Base-by-base conservation (phyloP, 2,888 invertebrate species). In the Heliconius ismenius region DNA sequence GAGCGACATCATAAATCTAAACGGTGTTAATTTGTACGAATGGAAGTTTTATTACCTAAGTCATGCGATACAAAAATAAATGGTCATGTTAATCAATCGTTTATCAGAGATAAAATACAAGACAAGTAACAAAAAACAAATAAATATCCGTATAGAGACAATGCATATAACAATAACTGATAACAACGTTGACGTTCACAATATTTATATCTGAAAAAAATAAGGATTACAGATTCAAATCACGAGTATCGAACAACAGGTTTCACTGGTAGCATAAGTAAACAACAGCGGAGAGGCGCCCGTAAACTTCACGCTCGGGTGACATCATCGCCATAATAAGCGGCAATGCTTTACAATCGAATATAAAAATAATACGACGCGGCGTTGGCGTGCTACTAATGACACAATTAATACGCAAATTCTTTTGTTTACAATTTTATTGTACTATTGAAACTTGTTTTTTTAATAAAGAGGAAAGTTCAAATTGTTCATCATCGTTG, bases 221-320 rank as follows among this genome's bases (percentile, higher is more conserved):
- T 81, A 80, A 7, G 62, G 74, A 83, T 83, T 81, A 83, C 80
- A 78, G 78, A 84, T 83, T 84, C 83, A 83, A 85, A 84, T 76
- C 74, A 78, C 63, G 72, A 67, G 60, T 32, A 72, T 58, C 18
- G 79, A 80, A 82, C 83, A 87, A 88, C 89, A 80, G 84, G 86
- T 90, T 87, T 83, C 75, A 77, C 79, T 77, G 81, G 81, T 80
- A 80, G 82, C 80, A 81, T 83, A 81, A 82, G 81, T 86, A 87
- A 86, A 85, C 83, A 85, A 76, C 73, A 79, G 79, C 73, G 79
- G 81, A 75, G 80, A 73, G 76, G 77, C 81, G 78, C 74, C 79
- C 75, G 76, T 80, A 81, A 80, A 81, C 80, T 81, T 82, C 78
- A 74, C 73, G 73, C 77, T 68, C 68, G 72, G 74, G 79, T 84